Conservation (phyloP, 1,140 invertebrate genomes). For the Akabosia matsudoensis region DNA sequence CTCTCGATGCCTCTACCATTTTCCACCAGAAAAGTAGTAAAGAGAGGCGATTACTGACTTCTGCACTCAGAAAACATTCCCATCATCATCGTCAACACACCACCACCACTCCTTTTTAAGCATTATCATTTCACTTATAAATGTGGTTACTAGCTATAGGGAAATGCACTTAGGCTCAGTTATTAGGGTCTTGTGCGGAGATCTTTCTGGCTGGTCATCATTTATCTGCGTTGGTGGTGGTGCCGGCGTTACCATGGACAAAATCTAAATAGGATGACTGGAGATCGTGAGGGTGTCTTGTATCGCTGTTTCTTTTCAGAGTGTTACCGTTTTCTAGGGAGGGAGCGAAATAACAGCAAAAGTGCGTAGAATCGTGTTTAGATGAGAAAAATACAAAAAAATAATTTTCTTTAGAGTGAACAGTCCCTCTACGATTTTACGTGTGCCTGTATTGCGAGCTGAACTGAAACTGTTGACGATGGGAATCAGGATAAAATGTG, state of each 20-base stretch:
- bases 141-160: background rate
- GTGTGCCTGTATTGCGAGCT: background rate
- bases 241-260: no score
- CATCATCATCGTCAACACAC: background rate
- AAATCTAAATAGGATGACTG: no score
- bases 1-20: slow-evolving; percentile 16
- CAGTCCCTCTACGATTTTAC: no score
- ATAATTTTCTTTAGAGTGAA: background rate
- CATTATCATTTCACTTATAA: slow-evolving; percentile 12
- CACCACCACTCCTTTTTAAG: slow-evolving; percentile 20
- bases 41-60: slow-evolving; percentile 19
- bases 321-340: background rate
- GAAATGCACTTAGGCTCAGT: background rate
- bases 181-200: background rate
- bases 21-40: slow-evolving; percentile 16
- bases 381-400: background rate
- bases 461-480: background rate
- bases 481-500: background rate
- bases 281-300: no score
- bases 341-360: background rate
- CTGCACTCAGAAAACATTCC: background rate
- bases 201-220: slow-evolving; percentile 11
- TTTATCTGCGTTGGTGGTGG: slow-evolving; percentile 19
- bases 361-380: slow-evolving; percentile 9
- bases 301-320: no score